Conservation (phyloP, 2,888 invertebrate species). For the Dichetophora obliterata region DNA sequence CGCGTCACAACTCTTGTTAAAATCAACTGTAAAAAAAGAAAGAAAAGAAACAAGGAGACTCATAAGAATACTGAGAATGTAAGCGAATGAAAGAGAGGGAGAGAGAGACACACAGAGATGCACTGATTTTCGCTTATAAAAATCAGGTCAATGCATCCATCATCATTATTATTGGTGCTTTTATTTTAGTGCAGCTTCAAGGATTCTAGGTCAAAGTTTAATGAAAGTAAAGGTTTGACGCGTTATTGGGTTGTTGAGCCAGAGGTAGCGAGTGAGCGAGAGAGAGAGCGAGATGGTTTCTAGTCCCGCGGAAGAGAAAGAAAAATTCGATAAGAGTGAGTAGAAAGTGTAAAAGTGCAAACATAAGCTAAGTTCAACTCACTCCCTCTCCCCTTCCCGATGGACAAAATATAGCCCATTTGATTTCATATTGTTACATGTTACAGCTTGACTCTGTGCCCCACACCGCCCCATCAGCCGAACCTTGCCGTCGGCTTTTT, state of each 20-base stretch:
- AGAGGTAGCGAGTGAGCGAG: neutral
- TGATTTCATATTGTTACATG: too few relatives aligned
- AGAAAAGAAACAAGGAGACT: neutral
- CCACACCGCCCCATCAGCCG: too few relatives aligned
- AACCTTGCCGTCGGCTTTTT: neutral
- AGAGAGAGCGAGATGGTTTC: neutral
- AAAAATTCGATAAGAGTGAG: too few relatives aligned
- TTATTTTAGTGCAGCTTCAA: constrained; percentile 40
- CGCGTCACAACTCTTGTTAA: neutral
- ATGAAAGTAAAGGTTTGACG: constrained; percentile 1
- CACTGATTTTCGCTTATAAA: constrained; percentile 1
- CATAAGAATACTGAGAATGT: neutral
- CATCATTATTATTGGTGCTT: constrained; percentile 4
- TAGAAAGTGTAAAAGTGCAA: too few relatives aligned
- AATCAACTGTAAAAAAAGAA: constrained; percentile 36
- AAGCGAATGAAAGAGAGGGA: neutral
- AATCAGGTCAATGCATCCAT: constrained; percentile 46
- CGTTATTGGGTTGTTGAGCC: neutral
- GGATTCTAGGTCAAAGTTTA: constrained; percentile 51
- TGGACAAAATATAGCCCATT: neutral
- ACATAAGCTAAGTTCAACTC: too few relatives aligned
- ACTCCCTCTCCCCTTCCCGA: neutral
- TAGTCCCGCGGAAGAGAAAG: too few relatives aligned
- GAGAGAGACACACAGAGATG: neutral
- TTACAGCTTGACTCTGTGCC: too few relatives aligned